Evolutionary conservation across 2,113 vertebrate genomes (phyloP), one percentile per base, ranked within the genome.

Genomic region (Pithys albifrons): DNA sequence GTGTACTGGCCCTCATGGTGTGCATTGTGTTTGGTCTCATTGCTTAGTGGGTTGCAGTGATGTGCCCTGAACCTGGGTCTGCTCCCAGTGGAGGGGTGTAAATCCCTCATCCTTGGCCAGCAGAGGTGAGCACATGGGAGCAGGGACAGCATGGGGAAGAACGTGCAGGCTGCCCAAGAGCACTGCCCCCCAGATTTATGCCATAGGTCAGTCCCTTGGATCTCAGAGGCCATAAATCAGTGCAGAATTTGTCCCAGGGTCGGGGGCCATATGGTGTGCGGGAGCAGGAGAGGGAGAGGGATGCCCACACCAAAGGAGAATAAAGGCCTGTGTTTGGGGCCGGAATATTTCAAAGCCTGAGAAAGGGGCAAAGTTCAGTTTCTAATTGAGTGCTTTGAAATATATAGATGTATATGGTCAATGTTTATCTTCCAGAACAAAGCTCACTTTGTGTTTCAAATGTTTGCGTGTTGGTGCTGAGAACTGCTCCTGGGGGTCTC

Each of bases 351-450:
- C 96, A 97, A 95, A 95, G 90, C 80, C 86, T 91, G 95, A 92
- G 86, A 91, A 91, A 91, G 74, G 95, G 92, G 88, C 95, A 94
- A 95, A 97, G 96, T 96, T 97, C 91, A 93, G 29, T 75, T 93
- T 75, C 90, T 94, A 95, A 96, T 93, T 27, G 93, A 93, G 92
- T 87, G 92, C 86, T 92, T 91, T 92, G 86, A 92, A 96, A 96
- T 43, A 72, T 81, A 91, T 69, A 87, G 81, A 93, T 94, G 89
- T 91, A n/a, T 89, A 85, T 79, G 93, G 91, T 66, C 92, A 92
- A 79, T 89, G 93, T 97, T 97, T 96, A 24, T 79, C 70, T 94
- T 92, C 45, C 70, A 58, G 95, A 73, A 96, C 93, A 96, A 87
- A 92, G 96, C 87, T 65, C 45, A 5, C 88, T 94, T 72, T 94